Percentiles rank a stretch among this genome's conserved stretches.
Conservation (phyloP, 1,140 invertebrate genomes). For the Micrasema minimum region DNA sequence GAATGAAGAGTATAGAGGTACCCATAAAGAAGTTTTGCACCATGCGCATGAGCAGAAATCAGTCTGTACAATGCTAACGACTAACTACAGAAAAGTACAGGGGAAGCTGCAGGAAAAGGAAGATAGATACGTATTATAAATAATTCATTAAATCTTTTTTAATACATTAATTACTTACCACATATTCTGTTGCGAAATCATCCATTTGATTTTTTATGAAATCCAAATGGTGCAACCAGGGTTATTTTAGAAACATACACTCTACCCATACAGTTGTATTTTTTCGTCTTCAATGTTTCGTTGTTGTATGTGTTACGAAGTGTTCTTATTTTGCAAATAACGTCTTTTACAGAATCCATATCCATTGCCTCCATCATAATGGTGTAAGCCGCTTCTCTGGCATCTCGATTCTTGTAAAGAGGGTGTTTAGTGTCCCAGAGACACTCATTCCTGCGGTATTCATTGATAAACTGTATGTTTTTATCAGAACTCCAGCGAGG, state of each 20-base stretch:
- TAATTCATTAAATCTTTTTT: too few relatives aligned
- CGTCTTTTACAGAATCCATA: constrained; percentile 1
- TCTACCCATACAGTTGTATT: background rate
- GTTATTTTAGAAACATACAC: background rate
- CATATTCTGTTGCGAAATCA: background rate
- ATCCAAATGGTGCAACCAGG: constrained; percentile 1
- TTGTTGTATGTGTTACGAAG: constrained; percentile 6
- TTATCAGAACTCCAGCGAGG: constrained; percentile 1
- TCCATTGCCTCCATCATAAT: background rate
- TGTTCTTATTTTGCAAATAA: background rate
- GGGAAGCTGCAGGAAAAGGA: too few relatives aligned
- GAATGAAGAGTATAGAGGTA: too few relatives aligned
- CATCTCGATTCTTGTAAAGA: constrained; percentile 1
- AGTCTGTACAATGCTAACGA: too few relatives aligned
- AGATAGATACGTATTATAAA: too few relatives aligned
- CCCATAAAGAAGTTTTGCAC: too few relatives aligned
- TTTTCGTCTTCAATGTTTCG: background rate
- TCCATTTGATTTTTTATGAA: constrained; percentile 11
- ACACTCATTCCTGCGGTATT: background rate
- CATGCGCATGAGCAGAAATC: too few relatives aligned
- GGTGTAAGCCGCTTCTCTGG: constrained; percentile 3
- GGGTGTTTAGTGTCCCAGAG: background rate
- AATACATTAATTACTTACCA: too few relatives aligned
- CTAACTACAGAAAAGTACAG: too few relatives aligned
- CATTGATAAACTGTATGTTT: constrained; percentile 6